Evolutionary conservation across 2,888 invertebrate genomes (phyloP).

Genomic region (Epirrita christyi): DNA sequence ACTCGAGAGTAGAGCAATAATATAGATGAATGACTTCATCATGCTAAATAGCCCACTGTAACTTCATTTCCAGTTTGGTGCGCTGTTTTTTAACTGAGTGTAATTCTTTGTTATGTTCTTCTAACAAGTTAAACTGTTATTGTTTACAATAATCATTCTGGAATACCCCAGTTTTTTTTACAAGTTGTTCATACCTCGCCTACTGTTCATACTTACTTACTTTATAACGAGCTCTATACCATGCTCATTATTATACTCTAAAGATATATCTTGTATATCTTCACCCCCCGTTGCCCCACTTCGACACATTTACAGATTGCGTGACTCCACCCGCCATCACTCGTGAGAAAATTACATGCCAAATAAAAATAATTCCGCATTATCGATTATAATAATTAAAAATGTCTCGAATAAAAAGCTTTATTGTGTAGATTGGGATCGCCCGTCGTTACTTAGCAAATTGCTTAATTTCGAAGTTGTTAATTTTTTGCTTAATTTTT

Average conservation of each 20-base stretch:
- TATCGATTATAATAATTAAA: constrained; percentile 44
- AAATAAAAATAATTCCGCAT: constrained; percentile 49
- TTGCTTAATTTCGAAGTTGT: constrained; percentile 34
- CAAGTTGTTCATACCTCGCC: background rate
- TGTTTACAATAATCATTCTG: too few relatives aligned
- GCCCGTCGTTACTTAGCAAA: constrained; percentile 33
- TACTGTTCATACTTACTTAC: constrained; percentile 12
- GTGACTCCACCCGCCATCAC: constrained; percentile 50
- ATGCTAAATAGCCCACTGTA: too few relatives aligned
- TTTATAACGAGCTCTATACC: too few relatives aligned
- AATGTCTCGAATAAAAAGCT: constrained; percentile 36
- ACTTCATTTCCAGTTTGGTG: too few relatives aligned
- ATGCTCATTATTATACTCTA: constrained; percentile 16
- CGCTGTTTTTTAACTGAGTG: too few relatives aligned
- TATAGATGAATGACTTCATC: background rate
- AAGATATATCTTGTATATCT: constrained; percentile 17
- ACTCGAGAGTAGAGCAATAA: background rate
- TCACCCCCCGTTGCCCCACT: constrained; percentile 19
- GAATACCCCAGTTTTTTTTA: too few relatives aligned
- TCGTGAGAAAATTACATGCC: constrained; percentile 54
- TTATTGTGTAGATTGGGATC: constrained; percentile 35
- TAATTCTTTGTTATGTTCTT: too few relatives aligned
- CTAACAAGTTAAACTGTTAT: too few relatives aligned
- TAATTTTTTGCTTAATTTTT: constrained; percentile 23
- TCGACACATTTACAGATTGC: constrained; percentile 56